Conservation (phyloP, 2,797 vertebrate genomes). For the Cheirogaleus major region DNA sequence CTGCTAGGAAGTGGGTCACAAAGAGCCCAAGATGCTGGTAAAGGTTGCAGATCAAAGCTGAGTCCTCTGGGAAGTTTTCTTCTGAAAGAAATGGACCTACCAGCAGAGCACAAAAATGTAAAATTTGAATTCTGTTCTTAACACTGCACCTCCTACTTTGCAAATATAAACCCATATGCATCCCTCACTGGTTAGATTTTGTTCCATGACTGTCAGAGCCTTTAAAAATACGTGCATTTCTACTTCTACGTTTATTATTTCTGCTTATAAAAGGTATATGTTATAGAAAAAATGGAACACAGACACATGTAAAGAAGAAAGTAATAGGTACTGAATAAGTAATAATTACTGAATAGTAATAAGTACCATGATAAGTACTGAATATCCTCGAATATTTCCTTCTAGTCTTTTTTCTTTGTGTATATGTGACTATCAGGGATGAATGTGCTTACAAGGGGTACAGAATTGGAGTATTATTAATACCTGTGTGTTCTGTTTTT, state of each 20-base stretch:
- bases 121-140: constrained; percentile 26
- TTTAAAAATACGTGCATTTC: constrained; percentile 46
- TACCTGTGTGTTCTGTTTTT: not conserved
- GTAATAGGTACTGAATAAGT: not conserved
- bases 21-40: not conserved
- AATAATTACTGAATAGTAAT: not conserved
- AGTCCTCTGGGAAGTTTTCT: not conserved
- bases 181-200: constrained; percentile 28
- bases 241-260: constrained; percentile 64
- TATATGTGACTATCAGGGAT: not conserved
- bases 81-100: not conserved
- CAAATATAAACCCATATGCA: constrained; percentile 28
- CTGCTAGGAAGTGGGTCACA: not conserved
- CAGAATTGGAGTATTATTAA: not conserved
- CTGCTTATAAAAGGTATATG: constrained; percentile 40
- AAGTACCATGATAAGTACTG: not conserved
- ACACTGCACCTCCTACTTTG: not conserved
- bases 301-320: not conserved
- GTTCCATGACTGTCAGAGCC: not conserved
- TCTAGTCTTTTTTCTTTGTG: not conserved
- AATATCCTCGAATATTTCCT: not conserved
- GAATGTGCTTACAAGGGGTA: not conserved
- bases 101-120: not conserved
- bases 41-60: not conserved
- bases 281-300: constrained; percentile 3